Evolutionary conservation across 2,888 invertebrate genomes (phyloP), one percentile per base, ranked within the genome.

Genomic region (Diaperis boleti): DNA sequence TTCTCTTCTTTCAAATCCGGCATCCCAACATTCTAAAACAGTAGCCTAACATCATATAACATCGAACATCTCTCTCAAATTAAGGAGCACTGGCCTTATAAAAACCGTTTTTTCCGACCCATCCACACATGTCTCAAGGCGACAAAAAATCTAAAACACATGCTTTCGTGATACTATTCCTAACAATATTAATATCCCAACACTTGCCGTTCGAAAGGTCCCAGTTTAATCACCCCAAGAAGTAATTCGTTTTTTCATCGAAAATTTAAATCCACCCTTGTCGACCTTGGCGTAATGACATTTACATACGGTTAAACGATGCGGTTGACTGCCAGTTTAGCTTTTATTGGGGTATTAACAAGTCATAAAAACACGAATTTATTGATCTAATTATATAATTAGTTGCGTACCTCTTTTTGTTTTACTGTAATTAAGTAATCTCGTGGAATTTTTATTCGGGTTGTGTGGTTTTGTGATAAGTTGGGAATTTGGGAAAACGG

Each of bases 1-100:
- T 17, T 8, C 14, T 20, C 18, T 6, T 20, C 20, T 5, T 4
- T n/a, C 18, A 42, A 39, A 4, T 42, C 41, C 47, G 15, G 10
- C 47, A 17, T 33, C 33, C 37, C 37, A 35, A 50, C 22, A 50
- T 15, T 42, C 44, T 42, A 22, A 37, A 60, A 29, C 59, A 50
- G 49, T 50, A 42, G 50, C 59, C n/a, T 10, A 41, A 26, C 22
- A 14, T 17, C 29, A 55, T 26, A 39, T 22, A 29, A 57, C 41
- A 35, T 49, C 33, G 13, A 35, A 50, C 59, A 59, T 59, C 56
- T 56, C 50, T 37, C 20, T 31, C 26, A 59, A 59, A 59, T 50
- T 50, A 59, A 49, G 37, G 60, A 60, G 60, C 60, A 60, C 52
- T 60, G 60, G 60, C 60, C 60, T 52, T 52, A 54, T 60, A 60